Evolutionary conservation across 2,797 vertebrate genomes (phyloP).

Genomic region (Dicrostonyx torquatus): DNA sequence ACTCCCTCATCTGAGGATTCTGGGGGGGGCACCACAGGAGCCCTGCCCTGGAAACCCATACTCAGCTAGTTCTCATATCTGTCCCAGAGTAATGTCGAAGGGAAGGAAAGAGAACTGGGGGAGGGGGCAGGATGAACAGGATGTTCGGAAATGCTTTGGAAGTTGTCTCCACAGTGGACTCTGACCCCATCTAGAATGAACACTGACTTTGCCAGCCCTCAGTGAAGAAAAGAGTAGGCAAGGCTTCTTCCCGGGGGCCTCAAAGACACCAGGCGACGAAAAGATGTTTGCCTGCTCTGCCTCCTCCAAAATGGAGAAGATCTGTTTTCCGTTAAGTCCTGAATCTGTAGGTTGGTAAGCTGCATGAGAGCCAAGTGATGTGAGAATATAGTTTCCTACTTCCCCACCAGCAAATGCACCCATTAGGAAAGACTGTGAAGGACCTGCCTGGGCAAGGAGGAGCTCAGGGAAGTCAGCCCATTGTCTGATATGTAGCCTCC

Average conservation of each 20-base stretch:
- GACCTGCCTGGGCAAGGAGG: too few relatives aligned
- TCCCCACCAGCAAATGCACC: neutral
- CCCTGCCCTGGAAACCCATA: neutral
- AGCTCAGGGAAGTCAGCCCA: neutral
- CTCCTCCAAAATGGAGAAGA: neutral
- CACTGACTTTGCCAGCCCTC: neutral
- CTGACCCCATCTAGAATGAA: neutral
- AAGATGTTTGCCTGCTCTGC: rapidly evolving
- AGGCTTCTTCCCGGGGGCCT: neutral
- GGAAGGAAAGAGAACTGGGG: neutral
- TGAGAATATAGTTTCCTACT: neutral
- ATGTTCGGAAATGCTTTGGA: neutral
- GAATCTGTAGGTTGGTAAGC: too few relatives aligned
- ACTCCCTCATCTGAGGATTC: neutral
- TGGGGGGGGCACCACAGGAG: neutral
- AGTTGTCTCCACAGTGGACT: neutral
- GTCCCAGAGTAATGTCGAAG: neutral
- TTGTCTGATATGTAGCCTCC: neutral
- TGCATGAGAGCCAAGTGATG: neutral
- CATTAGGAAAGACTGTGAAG: neutral
- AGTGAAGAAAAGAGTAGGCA: neutral
- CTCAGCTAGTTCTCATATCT: neutral
- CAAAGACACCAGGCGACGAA: neutral
- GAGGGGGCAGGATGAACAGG: neutral
- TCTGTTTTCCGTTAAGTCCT: too few relatives aligned